These are phyloP conservation scores for Ploceus nigricollis DNA, from an alignment of 2,113 vertebrate genomes.

Conservation along the genomic window DNA sequence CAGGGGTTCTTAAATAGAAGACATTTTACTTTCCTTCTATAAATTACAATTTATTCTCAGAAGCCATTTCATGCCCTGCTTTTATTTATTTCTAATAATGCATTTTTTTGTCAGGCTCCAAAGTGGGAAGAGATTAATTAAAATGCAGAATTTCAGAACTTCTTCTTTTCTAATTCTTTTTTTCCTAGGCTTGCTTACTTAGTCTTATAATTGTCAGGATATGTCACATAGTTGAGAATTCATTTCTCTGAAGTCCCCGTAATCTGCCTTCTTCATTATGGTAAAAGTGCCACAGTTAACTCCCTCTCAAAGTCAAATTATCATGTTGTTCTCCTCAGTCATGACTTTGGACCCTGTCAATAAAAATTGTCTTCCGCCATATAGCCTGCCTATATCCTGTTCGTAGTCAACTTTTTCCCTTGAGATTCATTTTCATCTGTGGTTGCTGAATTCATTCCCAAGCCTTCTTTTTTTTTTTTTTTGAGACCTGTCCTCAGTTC, in stretches of 20 bases:
- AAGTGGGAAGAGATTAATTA: background rate
- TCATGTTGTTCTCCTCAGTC: background rate
- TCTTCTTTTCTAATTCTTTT: background rate
- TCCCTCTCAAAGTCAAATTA: background rate
- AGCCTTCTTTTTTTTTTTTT: background rate
- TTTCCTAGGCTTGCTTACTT: background rate
- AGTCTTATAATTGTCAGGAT: background rate
- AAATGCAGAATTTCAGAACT: background rate
- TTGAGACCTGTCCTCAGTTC: background rate
- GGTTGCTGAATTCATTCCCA: background rate
- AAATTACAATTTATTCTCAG: background rate
- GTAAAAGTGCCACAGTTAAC: background rate
- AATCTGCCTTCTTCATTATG: background rate
- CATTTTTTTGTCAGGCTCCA: background rate
- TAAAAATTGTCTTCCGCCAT: background rate
- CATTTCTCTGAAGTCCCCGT: background rate
- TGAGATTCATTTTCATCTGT: background rate
- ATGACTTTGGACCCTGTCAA: background rate
- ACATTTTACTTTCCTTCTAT: background rate
- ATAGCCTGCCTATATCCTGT: background rate
- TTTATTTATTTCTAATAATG: conserved; percentile 33
- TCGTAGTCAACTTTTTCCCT: background rate
- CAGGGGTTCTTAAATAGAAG: background rate
- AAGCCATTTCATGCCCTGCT: conserved; percentile 13
- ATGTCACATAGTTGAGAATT: background rate